Evolutionary conservation across 1,140 invertebrate genomes (phyloP).

Genomic region (Paramacrobiotus metropolitanus): DNA sequence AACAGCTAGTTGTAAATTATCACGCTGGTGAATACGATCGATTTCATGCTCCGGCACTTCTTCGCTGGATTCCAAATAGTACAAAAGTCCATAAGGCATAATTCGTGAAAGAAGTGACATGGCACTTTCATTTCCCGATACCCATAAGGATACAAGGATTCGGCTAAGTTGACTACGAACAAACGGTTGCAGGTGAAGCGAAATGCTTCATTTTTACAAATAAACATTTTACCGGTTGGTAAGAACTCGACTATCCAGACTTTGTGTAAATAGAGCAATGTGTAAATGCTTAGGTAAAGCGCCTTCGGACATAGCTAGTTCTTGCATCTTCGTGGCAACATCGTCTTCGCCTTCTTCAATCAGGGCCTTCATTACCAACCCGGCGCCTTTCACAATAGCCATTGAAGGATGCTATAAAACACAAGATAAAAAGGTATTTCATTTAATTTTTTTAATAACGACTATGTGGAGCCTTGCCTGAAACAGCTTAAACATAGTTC

Average conservation of each 20-base stretch:
- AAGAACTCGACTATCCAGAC: conserved; percentile 43
- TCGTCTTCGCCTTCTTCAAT: conserved; percentile 85
- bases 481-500: conserved; percentile 75
- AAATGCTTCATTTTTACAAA: no score
- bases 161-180: conserved; percentile 55
- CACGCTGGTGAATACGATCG: conserved; percentile 53
- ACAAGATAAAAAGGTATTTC: background rate
- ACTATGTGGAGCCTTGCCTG: conserved; percentile 33
- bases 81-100: conserved; percentile 55
- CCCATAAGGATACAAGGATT: conserved; percentile 91
- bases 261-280: conserved; percentile 62
- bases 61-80: conserved; percentile 65
- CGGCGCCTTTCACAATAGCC: conserved; percentile 91
- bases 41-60: conserved; percentile 50
- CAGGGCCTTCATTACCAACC: conserved; percentile 81
- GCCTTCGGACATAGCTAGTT: conserved; percentile 83
- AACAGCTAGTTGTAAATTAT: conserved; percentile 82
- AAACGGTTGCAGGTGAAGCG: no score
- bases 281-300: conserved; percentile 76
- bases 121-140: conserved; percentile 73
- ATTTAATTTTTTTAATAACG: no score
- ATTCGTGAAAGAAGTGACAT: conserved; percentile 65
- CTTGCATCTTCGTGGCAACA: conserved; percentile 79
- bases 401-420: conserved; percentile 60
- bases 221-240: conserved; percentile 39